Evolutionary conservation across 2,113 vertebrate species (phyloP).

Genomic region (Gymnarchus niloticus): DNA sequence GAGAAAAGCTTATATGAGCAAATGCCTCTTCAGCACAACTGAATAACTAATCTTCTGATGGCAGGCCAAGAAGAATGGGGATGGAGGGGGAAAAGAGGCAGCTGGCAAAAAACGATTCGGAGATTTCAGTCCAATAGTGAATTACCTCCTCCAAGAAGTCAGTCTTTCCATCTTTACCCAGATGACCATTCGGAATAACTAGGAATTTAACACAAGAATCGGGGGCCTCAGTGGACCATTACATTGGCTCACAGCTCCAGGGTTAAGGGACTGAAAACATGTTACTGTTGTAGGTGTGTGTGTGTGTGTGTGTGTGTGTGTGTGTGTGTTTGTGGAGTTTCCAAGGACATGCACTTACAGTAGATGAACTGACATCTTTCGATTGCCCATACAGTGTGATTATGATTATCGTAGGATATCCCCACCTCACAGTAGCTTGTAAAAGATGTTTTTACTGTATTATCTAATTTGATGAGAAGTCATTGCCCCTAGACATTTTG

Average conservation of each 20-base stretch:
- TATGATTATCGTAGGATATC: no score
- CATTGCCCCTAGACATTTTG: neutral
- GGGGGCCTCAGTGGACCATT: neutral
- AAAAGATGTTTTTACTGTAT: neutral
- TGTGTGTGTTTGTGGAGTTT: neutral
- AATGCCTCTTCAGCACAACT: slow-evolving; percentile 56
- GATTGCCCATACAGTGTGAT: neutral
- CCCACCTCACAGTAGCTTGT: neutral
- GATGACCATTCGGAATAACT: neutral
- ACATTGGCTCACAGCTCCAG: neutral
- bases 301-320: neutral
- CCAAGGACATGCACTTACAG: neutral
- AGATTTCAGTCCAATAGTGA: neutral
- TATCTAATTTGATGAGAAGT: neutral
- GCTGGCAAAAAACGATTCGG: neutral
- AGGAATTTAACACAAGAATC: neutral
- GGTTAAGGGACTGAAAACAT: neutral
- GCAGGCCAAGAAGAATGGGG: neutral
- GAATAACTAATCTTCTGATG: slow-evolving; percentile 43
- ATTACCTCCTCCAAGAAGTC: neutral
- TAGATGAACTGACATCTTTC: neutral
- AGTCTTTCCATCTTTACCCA: neutral
- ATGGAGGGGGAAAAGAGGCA: neutral
- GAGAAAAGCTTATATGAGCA: slow-evolving; percentile 56
- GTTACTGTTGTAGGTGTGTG: neutral